Conservation (phyloP, 37 sponge, comb jelly and placozoan genomes). For the Cladorhizidae sp. region DNA sequence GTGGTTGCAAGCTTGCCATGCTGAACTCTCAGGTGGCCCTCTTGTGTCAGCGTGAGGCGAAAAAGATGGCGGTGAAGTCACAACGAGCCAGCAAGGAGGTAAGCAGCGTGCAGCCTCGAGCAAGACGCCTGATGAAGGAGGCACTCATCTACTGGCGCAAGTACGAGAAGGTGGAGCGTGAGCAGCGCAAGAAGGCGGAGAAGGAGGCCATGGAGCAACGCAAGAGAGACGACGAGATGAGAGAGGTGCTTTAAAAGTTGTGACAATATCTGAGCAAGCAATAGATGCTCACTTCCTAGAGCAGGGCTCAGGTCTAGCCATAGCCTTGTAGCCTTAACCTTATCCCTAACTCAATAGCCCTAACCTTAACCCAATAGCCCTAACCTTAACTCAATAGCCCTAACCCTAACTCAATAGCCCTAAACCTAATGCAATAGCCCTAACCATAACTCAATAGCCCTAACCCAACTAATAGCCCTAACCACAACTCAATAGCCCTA, state of each 20-base stretch:
- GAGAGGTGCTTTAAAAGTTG: constrained; percentile 67
- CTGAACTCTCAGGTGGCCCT: constrained; percentile 60
- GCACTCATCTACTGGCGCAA: constrained; percentile 87
- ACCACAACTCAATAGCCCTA: no score
- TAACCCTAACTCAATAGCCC: no score
- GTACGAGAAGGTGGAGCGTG: constrained; percentile 90
- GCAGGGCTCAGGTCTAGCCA: no score
- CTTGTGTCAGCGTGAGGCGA: constrained; percentile 87
- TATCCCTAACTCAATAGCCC: no score
- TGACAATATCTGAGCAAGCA: not conserved
- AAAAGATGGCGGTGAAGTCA: constrained; percentile 53
- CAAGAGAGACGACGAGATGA: constrained; percentile 82
- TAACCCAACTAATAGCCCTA: no score
- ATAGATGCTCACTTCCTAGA: no score
- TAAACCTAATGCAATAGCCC: no score
- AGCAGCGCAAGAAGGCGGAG: constrained; percentile 87
- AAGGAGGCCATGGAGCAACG: constrained; percentile 91
- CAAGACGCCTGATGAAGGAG: constrained; percentile 78
- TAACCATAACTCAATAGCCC: no score
- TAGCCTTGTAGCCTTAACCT: no score
- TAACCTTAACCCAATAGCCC: no score
- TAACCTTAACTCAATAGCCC: no score
- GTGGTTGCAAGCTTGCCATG: not conserved
- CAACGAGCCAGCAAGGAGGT: constrained; percentile 72
- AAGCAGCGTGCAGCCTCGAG: constrained; percentile 64